These are phyloP conservation scores for Mixornis gularis DNA, from an alignment of 2,113 vertebrate genomes.

Conservation along the genomic window DNA sequence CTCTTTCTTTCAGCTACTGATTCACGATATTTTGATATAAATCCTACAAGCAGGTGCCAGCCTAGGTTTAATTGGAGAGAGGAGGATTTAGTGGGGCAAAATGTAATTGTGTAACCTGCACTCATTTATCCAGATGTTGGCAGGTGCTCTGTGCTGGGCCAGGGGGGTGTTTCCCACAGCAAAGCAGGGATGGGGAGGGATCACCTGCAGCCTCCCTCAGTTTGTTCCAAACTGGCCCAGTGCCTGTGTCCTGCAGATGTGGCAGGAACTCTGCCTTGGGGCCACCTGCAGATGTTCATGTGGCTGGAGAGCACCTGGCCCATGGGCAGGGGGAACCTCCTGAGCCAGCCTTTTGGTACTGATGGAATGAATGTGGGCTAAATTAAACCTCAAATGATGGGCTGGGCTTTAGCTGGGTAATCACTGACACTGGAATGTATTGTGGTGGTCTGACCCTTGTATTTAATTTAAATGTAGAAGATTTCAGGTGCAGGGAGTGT, in stretches of 20 bases:
- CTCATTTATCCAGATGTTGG: neutral
- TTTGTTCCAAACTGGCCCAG: accelerated
- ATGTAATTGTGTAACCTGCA: neutral
- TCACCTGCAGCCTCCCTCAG: neutral
- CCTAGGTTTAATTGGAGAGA: neutral
- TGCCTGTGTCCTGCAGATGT: neutral
- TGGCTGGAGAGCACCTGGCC: neutral
- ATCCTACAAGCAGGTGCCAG: neutral
- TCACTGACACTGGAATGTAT: accelerated
- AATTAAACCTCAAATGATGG: no score
- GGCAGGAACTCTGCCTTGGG: neutral
- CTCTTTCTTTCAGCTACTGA: neutral
- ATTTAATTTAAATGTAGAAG: neutral
- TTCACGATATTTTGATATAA: neutral
- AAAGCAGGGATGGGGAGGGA: neutral
- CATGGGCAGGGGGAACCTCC: accelerated
- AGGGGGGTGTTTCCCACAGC: neutral
- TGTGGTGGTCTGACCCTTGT: neutral
- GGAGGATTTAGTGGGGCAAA: neutral
- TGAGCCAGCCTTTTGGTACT: neutral
- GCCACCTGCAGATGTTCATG: accelerated
- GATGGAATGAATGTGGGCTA: neutral
- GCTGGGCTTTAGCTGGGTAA: neutral
- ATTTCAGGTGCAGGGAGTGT: neutral
- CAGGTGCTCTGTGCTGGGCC: neutral